These are phyloP conservation scores for Philaethria dido DNA, from an alignment of 2,888 invertebrate species.

Conservation along the genomic window DNA sequence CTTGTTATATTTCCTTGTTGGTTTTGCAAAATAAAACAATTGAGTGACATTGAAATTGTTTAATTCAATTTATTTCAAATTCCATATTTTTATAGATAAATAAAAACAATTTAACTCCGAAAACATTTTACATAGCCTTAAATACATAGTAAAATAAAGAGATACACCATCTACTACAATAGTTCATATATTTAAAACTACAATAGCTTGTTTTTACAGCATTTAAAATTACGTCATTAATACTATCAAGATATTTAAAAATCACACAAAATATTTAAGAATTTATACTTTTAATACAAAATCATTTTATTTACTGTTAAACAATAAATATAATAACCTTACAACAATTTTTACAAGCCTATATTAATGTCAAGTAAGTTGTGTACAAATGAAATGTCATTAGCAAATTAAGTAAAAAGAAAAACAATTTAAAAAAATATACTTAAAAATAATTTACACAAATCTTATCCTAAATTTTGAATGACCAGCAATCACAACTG, in stretches of 20 bases:
- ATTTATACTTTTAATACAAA: constrained; percentile 43
- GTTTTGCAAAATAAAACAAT: constrained; percentile 39
- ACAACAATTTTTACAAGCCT: constrained; percentile 53
- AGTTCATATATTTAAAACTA: constrained; percentile 45
- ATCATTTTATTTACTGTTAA: constrained; percentile 55
- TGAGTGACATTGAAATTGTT: constrained; percentile 42
- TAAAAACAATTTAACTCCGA: constrained; percentile 49
- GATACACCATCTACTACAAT: constrained; percentile 44
- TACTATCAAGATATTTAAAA: constrained; percentile 34
- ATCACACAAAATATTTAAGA: constrained; percentile 43
- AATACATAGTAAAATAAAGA: constrained; percentile 47
- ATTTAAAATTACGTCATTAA: constrained; percentile 39
- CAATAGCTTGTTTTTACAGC: constrained; percentile 42
- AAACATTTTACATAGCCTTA: constrained; percentile 51
- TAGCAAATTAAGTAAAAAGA: constrained; percentile 50
- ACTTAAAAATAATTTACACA: background rate
- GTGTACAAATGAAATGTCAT: constrained; percentile 44
- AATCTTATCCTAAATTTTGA: constrained; percentile 42
- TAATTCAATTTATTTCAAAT: constrained; percentile 45
- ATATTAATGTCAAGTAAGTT: constrained; percentile 48
- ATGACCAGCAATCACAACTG: constrained; percentile 55
- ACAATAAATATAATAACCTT: constrained; percentile 50
- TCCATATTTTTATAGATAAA: constrained; percentile 50
- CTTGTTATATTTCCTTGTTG: background rate
- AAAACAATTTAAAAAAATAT: constrained; percentile 52